Evolutionary conservation across 2,888 invertebrate species (phyloP).

Genomic region (Cantharis lateralis): DNA sequence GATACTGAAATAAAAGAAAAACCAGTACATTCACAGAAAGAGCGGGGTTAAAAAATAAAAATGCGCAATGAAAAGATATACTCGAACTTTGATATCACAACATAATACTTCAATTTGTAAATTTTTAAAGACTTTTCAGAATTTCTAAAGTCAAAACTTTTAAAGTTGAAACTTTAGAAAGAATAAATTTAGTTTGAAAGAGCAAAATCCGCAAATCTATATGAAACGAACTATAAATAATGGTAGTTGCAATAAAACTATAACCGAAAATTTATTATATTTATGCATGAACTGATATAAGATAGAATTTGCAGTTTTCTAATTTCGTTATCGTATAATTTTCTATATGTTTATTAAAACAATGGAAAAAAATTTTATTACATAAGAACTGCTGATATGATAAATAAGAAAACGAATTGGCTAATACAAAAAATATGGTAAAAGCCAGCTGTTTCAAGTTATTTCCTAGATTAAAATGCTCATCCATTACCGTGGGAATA

Average conservation of each 20-base stretch:
- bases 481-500: slow-evolving; percentile 4
- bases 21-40: background rate
- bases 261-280: background rate
- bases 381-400: background rate
- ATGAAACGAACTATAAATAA: background rate
- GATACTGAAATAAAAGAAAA: background rate
- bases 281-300: background rate
- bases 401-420: background rate
- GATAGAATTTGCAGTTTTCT: background rate
- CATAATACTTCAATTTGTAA: background rate
- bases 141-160: background rate
- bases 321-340: background rate
- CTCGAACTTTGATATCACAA: background rate
- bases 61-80: background rate
- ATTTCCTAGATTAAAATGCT: slow-evolving; percentile 1
- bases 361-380: background rate
- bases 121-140: background rate
- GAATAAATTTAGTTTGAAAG: background rate
- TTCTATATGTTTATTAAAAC: background rate
- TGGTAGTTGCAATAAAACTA: background rate
- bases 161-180: background rate
- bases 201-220: background rate
- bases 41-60: background rate
- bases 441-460: background rate
- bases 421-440: background rate